Evolutionary conservation across 1,140 invertebrate species (phyloP).

Genomic region (Stenopsyche tienmushanensis): DNA sequence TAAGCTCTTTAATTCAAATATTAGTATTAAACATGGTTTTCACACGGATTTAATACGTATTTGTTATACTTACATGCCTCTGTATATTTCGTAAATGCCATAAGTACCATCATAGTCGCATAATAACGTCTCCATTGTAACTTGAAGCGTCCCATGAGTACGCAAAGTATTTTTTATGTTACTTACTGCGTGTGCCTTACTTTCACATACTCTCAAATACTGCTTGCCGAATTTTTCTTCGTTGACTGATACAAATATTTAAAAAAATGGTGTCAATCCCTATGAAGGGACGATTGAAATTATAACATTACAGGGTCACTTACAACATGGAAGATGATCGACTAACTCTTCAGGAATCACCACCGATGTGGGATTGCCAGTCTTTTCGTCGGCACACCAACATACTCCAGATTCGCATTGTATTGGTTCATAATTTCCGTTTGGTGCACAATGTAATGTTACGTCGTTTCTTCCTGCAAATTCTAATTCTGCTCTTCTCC

Average conservation of each 20-base stretch:
- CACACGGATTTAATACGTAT: no score
- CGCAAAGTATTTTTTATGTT: conserved; percentile 52
- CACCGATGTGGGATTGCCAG: conserved; percentile 53
- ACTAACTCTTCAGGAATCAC: conserved; percentile 57
- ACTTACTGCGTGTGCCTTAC: conserved; percentile 52
- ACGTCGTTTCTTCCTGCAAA: conserved; percentile 45
- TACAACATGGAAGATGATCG: conserved; percentile 59
- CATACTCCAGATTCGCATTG: conserved; percentile 63
- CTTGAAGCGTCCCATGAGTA: conserved; percentile 54
- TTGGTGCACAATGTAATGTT: conserved; percentile 59
- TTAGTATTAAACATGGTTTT: neutral
- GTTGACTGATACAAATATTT: conserved; percentile 48
- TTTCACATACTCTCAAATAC: conserved; percentile 63
- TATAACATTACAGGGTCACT: conserved; percentile 42
- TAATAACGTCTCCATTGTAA: conserved; percentile 49
- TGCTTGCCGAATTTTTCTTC: conserved; percentile 48
- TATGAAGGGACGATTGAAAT: neutral
- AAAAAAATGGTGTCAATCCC: neutral
- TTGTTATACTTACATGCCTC: conserved; percentile 51
- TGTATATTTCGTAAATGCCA: conserved; percentile 54
- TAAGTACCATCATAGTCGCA: conserved; percentile 64
- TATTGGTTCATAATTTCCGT: conserved; percentile 61
- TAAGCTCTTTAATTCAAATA: conserved; percentile 51
- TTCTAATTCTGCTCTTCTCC: conserved; percentile 55
- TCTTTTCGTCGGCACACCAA: conserved; percentile 60